Evolutionary conservation across 2,888 invertebrate genomes (phyloP).

Genomic region (Ochropacha duplaris): DNA sequence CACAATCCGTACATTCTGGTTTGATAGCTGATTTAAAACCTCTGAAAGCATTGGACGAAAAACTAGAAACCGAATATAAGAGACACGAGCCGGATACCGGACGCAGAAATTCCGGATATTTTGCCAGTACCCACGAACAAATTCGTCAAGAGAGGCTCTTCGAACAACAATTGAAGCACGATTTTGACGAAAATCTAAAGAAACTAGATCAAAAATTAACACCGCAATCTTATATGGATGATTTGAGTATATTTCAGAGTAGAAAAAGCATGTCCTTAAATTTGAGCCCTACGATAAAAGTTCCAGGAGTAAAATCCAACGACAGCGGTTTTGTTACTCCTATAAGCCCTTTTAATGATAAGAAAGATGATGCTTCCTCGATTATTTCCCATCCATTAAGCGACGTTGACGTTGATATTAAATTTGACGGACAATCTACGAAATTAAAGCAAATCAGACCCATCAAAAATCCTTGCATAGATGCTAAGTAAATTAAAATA

Average conservation of each 20-base stretch:
- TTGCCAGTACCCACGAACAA: constrained; percentile 87
- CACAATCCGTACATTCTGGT: constrained; percentile 73
- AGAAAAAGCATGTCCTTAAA: constrained; percentile 68
- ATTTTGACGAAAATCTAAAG: constrained; percentile 74
- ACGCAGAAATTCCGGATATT: constrained; percentile 76
- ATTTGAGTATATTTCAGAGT: constrained; percentile 58
- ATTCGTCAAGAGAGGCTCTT: constrained; percentile 85
- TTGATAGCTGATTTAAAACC: constrained; percentile 55
- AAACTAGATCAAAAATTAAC: constrained; percentile 57
- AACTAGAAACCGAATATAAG: constrained; percentile 11
- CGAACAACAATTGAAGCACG: constrained; percentile 72
- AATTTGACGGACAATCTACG: constrained; percentile 89
- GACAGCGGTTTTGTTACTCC: constrained; percentile 88
- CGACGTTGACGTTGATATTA: constrained; percentile 90
- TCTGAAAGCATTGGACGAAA: constrained; percentile 79
- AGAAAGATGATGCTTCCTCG: constrained; percentile 65
- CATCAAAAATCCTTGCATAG: constrained; percentile 29
- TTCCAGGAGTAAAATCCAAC: constrained; percentile 30
- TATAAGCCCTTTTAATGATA: constrained; percentile 77
- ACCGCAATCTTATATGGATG: constrained; percentile 57
- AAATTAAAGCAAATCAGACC: constrained; percentile 90
- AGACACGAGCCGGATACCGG: constrained; percentile 11
- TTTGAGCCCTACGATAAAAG: constrained; percentile 47
- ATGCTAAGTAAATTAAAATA: constrained; percentile 5
- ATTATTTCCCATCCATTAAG: constrained; percentile 87